phyloP scores from a whole-genome alignment of 2,888 invertebrate species.

The Diadegma fenestrale region DNA sequence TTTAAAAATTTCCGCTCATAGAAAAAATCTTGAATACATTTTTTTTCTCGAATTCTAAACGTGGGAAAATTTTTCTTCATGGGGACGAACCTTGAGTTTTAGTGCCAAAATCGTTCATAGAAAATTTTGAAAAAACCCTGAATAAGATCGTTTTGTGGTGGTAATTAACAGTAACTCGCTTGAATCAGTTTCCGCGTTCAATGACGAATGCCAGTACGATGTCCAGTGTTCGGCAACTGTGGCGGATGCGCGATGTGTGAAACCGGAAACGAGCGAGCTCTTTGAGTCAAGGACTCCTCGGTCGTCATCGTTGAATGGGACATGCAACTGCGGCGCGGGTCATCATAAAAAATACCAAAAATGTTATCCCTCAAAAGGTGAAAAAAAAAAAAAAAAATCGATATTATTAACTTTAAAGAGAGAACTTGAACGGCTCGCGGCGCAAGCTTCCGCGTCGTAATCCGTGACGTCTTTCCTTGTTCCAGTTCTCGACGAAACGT shows the following conservation, averaged over 20 bases:
- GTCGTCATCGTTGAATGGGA: not conserved
- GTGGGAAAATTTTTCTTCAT: too few species aligned
- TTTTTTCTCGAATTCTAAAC: too few species aligned
- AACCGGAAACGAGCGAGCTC: constrained; percentile 20
- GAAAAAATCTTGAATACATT: too few species aligned
- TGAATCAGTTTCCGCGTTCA: constrained; percentile 69
- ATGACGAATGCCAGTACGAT: constrained; percentile 70
- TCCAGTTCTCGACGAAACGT: constrained; percentile 75
- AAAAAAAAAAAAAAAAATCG: constrained; percentile 43
- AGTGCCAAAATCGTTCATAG: too few species aligned
- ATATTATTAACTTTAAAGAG: constrained; percentile 28
- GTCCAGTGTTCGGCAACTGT: constrained; percentile 73
- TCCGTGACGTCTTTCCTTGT: constrained; percentile 43
- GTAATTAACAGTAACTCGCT: constrained; percentile 3
- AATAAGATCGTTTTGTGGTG: too few species aligned
- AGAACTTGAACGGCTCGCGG: constrained; percentile 4
- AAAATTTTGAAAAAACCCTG: too few species aligned
- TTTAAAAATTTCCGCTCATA: too few species aligned
- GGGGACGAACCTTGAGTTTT: too few species aligned
- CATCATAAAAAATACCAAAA: constrained; percentile 40
- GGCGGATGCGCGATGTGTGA: constrained; percentile 41
- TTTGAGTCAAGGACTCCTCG: constrained; percentile 6
- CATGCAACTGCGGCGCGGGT: constrained; percentile 49
- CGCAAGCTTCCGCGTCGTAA: constrained; percentile 26
- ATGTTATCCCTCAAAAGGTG: constrained; percentile 57